phyloP scores from a whole-genome alignment of 2,113 vertebrate genomes.

The Elaphurus davidianus region DNA sequence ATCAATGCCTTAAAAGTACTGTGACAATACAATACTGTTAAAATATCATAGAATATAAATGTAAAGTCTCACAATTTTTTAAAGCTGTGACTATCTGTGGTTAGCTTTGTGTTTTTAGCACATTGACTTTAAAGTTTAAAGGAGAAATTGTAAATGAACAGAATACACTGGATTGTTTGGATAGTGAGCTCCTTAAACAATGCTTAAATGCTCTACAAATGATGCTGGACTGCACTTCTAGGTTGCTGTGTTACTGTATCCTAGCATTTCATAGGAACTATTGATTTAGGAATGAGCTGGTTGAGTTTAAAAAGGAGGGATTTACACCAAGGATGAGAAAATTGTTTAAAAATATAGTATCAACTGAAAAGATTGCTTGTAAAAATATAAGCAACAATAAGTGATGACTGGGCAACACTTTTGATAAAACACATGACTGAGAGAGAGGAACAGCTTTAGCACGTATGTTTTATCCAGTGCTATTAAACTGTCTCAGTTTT shows the following conservation, averaged over 20 bases:
- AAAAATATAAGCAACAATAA: not conserved
- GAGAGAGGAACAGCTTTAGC: not conserved
- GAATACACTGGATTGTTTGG: not conserved
- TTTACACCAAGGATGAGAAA: not conserved
- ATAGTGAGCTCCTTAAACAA: not conserved
- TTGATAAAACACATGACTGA: not conserved
- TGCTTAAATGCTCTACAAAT: not conserved
- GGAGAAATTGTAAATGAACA: not conserved
- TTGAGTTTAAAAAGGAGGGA: not conserved
- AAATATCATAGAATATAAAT: not conserved
- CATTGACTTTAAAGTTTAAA: not conserved
- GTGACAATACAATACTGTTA: not conserved
- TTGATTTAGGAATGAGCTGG: not conserved
- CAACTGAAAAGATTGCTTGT: not conserved
- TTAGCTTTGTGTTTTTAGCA: not conserved
- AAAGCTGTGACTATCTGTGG: not conserved
- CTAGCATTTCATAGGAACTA: not conserved
- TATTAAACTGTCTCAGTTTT: not conserved
- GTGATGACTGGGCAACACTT: not conserved
- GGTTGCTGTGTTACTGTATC: slow-evolving; percentile 36
- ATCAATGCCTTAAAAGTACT: not conserved
- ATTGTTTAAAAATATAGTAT: not conserved
- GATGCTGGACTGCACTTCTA: not conserved
- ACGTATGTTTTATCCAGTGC: not conserved
- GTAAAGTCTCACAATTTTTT: not conserved